Percentiles rank a stretch among this genome's conserved stretches.
Conservation (phyloP, 1,140 invertebrate species). For the Gonatopus flavifemur region DNA sequence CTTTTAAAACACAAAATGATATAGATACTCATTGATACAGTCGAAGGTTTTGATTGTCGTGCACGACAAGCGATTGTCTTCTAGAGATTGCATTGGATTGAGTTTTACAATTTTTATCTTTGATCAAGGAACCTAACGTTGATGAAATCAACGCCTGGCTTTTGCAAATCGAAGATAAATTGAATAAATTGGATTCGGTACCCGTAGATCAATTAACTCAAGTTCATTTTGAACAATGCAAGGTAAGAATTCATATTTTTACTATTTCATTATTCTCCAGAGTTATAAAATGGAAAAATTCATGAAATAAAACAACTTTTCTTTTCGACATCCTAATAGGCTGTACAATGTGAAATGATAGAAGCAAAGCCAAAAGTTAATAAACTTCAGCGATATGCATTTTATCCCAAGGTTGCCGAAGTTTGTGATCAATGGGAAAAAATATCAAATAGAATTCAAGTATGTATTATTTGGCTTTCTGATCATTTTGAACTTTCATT, state of each 20-base stretch:
- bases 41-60: too few relatives aligned
- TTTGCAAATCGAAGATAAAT: slow-evolving; percentile 52
- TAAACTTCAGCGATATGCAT: slow-evolving; percentile 49
- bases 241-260: slow-evolving; percentile 36
- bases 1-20: too few relatives aligned
- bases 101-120: slow-evolving; percentile 10
- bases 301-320: neutral
- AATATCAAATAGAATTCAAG: slow-evolving; percentile 48
- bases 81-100: too few relatives aligned
- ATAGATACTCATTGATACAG: too few relatives aligned
- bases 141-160: slow-evolving; percentile 60
- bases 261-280: neutral
- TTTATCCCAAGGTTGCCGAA: slow-evolving; percentile 50
- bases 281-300: neutral
- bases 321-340: slow-evolving; percentile 32
- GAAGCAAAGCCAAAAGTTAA: slow-evolving; percentile 50
- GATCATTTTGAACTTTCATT: slow-evolving; percentile 5
- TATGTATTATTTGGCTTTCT: too few relatives aligned
- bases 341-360: slow-evolving; percentile 51
- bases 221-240: slow-evolving; percentile 58
- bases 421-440: slow-evolving; percentile 52
- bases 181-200: slow-evolving; percentile 46
- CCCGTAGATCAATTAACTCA: slow-evolving; percentile 47
- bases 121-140: slow-evolving; percentile 52
- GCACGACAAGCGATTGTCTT: too few relatives aligned